Evolutionary conservation across 1,140 invertebrate genomes (phyloP).

Genomic region (Cheumatopsyche charites): DNA sequence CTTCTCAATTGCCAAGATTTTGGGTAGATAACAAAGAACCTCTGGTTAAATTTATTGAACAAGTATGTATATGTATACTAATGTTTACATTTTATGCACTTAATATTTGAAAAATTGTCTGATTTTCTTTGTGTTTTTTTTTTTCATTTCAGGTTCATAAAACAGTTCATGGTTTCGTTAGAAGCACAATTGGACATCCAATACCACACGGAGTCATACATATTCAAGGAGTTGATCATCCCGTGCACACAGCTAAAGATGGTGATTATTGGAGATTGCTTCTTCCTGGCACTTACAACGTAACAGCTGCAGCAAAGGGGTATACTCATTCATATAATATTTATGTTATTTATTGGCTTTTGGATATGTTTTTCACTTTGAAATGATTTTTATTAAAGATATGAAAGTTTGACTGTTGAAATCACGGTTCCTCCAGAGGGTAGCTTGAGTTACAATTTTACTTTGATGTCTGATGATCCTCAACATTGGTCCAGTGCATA

Average conservation of each 20-base stretch:
- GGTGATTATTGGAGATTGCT: conserved; percentile 96
- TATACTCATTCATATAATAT: conserved; percentile 49
- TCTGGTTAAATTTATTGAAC: conserved; percentile 84
- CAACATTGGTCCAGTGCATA: conserved; percentile 78
- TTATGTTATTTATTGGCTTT: neutral
- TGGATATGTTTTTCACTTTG: conserved; percentile 3
- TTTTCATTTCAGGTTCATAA: conserved; percentile 72
- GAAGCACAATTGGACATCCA: conserved; percentile 74
- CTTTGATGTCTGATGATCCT: conserved; percentile 75
- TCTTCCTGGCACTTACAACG: conserved; percentile 83
- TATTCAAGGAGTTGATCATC: conserved; percentile 75
- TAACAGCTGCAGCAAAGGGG: conserved; percentile 75
- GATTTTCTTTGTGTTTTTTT: conserved; percentile 11
- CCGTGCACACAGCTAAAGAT: conserved; percentile 67
- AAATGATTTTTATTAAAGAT: conserved; percentile 59
- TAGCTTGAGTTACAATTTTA: conserved; percentile 76
- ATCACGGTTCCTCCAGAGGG: conserved; percentile 69
- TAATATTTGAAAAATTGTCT: too few relatives aligned
- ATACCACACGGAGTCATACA: conserved; percentile 78
- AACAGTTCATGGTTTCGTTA: conserved; percentile 86
- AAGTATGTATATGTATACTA: too few relatives aligned
- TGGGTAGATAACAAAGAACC: conserved; percentile 92
- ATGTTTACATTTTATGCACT: neutral
- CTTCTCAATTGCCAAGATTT: conserved; percentile 74
- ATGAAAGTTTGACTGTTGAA: conserved; percentile 66